Conservation (phyloP, 2,113 vertebrate species). For the Panthera uncia region DNA sequence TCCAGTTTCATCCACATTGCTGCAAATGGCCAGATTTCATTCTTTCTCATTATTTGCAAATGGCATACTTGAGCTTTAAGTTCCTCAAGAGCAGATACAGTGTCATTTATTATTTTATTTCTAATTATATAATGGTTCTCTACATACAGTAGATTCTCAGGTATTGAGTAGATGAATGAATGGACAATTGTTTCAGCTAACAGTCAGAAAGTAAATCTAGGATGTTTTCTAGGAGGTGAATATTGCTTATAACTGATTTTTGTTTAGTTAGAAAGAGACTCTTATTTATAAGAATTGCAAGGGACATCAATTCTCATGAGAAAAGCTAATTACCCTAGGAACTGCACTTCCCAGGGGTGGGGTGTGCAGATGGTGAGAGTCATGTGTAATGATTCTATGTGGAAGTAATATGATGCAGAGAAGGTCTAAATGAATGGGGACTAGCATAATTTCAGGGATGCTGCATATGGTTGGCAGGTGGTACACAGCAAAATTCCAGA, state of each 20-base stretch:
- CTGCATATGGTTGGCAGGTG: background rate
- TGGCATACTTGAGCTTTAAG: background rate
- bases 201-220: background rate
- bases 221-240: background rate
- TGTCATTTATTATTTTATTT: background rate
- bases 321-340: background rate
- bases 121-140: background rate
- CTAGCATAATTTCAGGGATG: background rate
- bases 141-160: background rate
- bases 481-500: background rate
- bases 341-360: background rate
- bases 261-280: background rate
- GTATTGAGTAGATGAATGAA: background rate
- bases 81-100: background rate
- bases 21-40: no score
- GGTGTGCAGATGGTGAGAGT: background rate
- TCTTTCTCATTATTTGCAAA: no score
- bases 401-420: background rate
- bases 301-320: background rate
- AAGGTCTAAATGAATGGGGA: background rate
- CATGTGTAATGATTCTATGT: background rate
- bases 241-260: slow-evolving; percentile 10
- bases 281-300: background rate
- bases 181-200: background rate
- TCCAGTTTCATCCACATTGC: no score